Base-by-base conservation (phyloP, 2,888 invertebrate species). In the Eilema griseolum region DNA sequence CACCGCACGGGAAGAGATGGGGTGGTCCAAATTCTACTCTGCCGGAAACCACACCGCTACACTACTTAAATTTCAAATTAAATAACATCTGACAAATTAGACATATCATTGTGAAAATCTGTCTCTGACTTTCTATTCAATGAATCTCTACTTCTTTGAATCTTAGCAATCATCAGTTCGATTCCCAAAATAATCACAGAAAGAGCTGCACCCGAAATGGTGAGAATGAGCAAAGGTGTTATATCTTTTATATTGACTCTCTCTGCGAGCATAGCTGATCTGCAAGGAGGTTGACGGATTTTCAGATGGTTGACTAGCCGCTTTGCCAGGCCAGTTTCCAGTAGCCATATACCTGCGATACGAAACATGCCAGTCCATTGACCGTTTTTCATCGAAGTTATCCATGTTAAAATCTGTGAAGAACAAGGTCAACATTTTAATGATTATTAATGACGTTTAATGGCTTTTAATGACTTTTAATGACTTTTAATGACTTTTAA, bases 191-290 rank as follows among this genome's bases (percentile, higher is more conserved):
- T 67, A 0, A 87, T 46, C 0, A 90, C 56, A 2, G 94, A 90
- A 0, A 89, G 28, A n/a, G 87, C 8, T 0, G 81, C 87, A 5
- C 91, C 92, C 2, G 83, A 74, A 0, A 79, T 46, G 0, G 89
- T 85, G 0, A 93, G 63, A 0, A 75, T 78, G 2, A 94, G 37
- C 3, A 91, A 74, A 0, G 93, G 89, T 0, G 87, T 83, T 0
- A 94, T 84, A 62, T 94, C 94, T 52, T 87, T 88, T 20, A 93
- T 80, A 16, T 89, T 92, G 11, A 94, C 93, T 63, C 90, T 84
- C 72, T 93, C 94, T 41, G 94, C 94, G 0, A 94, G 86, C 4
- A 94, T 72, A 0, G 93, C 83, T 0, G 91, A 86, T 64, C 92
- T 84, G 81, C 94, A 94, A 0, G 89, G 86, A 2, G 94, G 93